Conservation (phyloP, 2,113 vertebrate species). For the Neoarius graeffei region DNA sequence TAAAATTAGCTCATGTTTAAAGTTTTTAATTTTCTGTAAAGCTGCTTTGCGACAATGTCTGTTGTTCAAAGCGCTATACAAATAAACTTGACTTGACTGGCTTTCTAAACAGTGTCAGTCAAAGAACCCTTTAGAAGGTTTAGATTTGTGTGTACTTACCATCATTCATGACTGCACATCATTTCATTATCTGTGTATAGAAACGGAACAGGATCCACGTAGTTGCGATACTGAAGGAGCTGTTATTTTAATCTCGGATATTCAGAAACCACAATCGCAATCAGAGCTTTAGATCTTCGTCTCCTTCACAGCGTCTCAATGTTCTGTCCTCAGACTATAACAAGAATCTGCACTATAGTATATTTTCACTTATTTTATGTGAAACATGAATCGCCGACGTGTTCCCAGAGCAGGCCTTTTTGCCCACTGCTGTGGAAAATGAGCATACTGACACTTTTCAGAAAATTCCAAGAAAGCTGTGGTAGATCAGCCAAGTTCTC, state of each 20-base stretch:
- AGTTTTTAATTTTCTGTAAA: too few species aligned
- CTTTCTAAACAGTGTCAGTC: too few species aligned
- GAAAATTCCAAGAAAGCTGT: constrained; percentile 54
- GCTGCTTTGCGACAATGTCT: too few species aligned
- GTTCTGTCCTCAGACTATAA: background rate
- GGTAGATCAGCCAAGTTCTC: constrained; percentile 54
- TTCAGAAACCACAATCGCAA: background rate
- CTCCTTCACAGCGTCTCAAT: background rate
- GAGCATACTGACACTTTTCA: constrained; percentile 59
- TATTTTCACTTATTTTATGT: constrained; percentile 3
- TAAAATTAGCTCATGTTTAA: too few species aligned
- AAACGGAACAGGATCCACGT: too few species aligned
- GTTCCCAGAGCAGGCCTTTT: constrained; percentile 9
- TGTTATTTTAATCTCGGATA: background rate
- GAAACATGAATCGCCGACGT: background rate
- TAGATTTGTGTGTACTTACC: too few species aligned
- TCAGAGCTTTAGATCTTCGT: background rate
- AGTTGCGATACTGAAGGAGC: background rate
- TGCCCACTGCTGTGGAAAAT: constrained; percentile 58
- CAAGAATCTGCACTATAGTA: background rate
- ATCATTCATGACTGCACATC: background rate
- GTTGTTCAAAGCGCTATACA: too few species aligned
- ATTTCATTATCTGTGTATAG: background rate
- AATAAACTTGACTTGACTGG: too few species aligned
- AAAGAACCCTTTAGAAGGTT: background rate